A percentile compares a stretch with the other conserved stretches of the same genome.
Conservation (phyloP, 2,113 vertebrate species). For the Guaruba guarouba region DNA sequence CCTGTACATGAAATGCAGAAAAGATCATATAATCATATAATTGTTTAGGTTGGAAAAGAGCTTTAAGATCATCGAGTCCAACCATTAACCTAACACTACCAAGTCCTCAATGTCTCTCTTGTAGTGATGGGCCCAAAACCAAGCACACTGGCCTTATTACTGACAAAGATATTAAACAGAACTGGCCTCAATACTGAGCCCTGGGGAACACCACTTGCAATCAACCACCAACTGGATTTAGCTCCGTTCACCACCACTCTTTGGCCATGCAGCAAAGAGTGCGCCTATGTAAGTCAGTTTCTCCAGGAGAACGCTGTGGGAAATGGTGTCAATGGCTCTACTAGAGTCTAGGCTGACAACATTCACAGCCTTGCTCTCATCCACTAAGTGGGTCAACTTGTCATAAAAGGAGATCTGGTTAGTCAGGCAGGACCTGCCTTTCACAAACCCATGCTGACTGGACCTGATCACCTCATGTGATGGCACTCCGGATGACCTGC, state of each 20-base stretch:
- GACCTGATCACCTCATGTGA: background rate
- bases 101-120: background rate
- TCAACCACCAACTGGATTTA: background rate
- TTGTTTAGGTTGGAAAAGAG: background rate
- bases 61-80: background rate
- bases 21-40: background rate
- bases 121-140: background rate
- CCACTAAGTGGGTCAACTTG: background rate
- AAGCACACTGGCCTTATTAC: background rate
- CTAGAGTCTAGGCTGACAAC: background rate
- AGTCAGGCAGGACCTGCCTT: background rate
- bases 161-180: background rate
- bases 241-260: too few relatives aligned
- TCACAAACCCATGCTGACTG: rapidly evolving
- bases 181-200: too few relatives aligned
- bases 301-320: background rate
- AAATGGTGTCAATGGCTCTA: background rate
- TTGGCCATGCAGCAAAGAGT: background rate
- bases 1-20: background rate
- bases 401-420: too few relatives aligned
- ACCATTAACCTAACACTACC: background rate
- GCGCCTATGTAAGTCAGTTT: background rate
- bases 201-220: background rate
- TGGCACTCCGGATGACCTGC: background rate
- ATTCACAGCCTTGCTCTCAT: background rate